Percentiles rank a stretch among this genome's conserved stretches.
Evolutionary conservation across 2,113 vertebrate species (phyloP).

Genomic region (Anhinga rufa): DNA sequence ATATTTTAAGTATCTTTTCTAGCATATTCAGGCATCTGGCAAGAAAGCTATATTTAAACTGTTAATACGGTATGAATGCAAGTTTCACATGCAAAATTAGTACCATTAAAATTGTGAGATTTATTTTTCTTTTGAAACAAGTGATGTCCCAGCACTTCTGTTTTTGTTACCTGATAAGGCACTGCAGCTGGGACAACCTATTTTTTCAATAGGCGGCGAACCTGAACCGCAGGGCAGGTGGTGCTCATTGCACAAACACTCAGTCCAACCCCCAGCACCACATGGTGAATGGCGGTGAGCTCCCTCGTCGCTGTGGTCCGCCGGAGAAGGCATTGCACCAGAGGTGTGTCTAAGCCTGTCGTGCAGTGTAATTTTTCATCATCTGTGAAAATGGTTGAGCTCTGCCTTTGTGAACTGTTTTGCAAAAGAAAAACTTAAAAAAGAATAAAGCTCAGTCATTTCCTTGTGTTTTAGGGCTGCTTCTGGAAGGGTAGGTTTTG

Average conservation of each 20-base stretch:
- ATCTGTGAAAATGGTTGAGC: not conserved
- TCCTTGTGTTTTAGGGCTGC: not conserved
- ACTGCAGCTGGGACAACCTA: constrained; percentile 14
- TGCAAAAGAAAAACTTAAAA: not conserved
- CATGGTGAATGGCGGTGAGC: not conserved
- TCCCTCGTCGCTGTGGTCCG: fast-evolving
- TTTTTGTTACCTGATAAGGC: constrained; percentile 11
- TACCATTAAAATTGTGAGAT: constrained; percentile 41
- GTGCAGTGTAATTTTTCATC: not conserved
- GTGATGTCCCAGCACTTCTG: constrained; percentile 6
- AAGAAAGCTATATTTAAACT: constrained; percentile 70
- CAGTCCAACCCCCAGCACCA: not conserved
- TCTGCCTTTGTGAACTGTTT: not conserved
- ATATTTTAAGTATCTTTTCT: constrained; percentile 70
- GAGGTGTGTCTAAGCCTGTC: not conserved
- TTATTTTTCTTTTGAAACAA: constrained; percentile 60
- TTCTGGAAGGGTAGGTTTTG: not conserved
- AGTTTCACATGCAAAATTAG: constrained; percentile 64
- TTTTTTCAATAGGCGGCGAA: not conserved
- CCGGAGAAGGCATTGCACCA: not conserved
- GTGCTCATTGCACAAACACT: not conserved
- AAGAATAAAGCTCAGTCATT: not conserved
- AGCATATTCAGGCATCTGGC: constrained; percentile 69
- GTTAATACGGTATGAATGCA: constrained; percentile 63
- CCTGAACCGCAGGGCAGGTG: constrained; percentile 23